Percentiles rank a stretch among this genome's conserved stretches.
Conservation (phyloP, 2,888 invertebrate genomes). For the Zygogramma bicolorata region DNA sequence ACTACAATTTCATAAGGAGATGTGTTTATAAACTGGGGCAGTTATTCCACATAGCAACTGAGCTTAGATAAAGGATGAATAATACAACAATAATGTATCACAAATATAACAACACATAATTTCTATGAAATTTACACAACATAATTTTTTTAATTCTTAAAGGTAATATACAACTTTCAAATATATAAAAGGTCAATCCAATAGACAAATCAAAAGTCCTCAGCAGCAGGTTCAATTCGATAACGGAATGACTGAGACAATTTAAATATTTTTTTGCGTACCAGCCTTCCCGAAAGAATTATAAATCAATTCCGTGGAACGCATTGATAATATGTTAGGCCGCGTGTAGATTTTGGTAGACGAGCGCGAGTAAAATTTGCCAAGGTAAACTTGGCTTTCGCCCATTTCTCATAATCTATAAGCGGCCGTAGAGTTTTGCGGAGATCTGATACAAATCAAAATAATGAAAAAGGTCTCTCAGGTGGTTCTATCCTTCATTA, state of each 20-base stretch:
- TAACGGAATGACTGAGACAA: not conserved
- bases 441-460: no score
- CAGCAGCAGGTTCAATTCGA: not conserved
- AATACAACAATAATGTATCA: slow-evolving; percentile 25
- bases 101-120: slow-evolving; percentile 26
- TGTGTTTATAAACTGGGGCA: slow-evolving; percentile 31
- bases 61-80: slow-evolving; percentile 18
- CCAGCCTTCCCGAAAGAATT: not conserved
- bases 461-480: no score
- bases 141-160: not conserved
- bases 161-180: slow-evolving; percentile 3
- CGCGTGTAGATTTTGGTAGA: no score
- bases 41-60: slow-evolving; percentile 26
- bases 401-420: no score
- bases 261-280: not conserved
- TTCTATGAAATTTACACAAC: slow-evolving; percentile 2
- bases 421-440: no score
- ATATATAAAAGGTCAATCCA: not conserved
- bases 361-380: no score
- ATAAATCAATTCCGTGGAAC: not conserved
- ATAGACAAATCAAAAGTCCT: not conserved
- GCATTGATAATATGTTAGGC: no score
- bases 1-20: not conserved
- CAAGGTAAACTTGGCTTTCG: no score
- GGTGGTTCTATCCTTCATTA: no score